Conservation (phyloP, 1,140 invertebrate species). For the Zaprionus capensis region DNA sequence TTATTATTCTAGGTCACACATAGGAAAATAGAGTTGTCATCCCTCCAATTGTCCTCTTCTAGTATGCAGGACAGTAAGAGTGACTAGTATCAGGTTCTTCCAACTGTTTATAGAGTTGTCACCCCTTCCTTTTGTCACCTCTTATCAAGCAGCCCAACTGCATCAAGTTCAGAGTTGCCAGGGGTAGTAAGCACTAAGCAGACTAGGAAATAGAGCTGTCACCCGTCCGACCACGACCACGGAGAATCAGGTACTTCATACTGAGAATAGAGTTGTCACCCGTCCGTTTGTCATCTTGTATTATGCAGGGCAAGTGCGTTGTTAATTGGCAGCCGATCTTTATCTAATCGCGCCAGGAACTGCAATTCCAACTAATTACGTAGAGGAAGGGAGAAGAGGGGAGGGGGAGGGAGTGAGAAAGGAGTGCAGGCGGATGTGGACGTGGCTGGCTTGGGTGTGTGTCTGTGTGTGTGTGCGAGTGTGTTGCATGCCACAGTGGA, state of each 20-base stretch:
- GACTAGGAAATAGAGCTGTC: not conserved
- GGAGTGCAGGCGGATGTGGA: constrained; percentile 1
- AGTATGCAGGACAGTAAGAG: too few species aligned
- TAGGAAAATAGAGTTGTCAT: too few species aligned
- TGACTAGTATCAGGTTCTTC: too few species aligned
- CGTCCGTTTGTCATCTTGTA: constrained; percentile 59
- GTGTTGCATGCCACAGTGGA: constrained; percentile 43
- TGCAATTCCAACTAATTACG: constrained; percentile 82
- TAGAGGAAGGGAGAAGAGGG: constrained; percentile 41
- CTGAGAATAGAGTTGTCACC: constrained; percentile 62
- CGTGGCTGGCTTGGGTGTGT: not conserved
- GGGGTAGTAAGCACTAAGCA: not conserved
- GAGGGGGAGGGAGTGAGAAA: not conserved
- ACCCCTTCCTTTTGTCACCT: not conserved
- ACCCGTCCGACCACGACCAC: not conserved
- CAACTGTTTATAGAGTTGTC: not conserved
- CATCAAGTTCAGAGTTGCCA: not conserved
- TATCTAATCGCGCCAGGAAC: constrained; percentile 81
- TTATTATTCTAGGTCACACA: too few species aligned
- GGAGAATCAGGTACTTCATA: not conserved
- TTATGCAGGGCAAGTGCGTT: constrained; percentile 72
- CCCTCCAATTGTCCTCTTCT: too few species aligned
- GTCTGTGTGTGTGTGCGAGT: constrained; percentile 4
- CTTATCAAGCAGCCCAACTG: not conserved
- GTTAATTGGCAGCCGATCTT: constrained; percentile 81